Evolutionary conservation across 2,888 invertebrate genomes (phyloP), one percentile per base, ranked within the genome.

Genomic region (Halictus quadricinctus): DNA sequence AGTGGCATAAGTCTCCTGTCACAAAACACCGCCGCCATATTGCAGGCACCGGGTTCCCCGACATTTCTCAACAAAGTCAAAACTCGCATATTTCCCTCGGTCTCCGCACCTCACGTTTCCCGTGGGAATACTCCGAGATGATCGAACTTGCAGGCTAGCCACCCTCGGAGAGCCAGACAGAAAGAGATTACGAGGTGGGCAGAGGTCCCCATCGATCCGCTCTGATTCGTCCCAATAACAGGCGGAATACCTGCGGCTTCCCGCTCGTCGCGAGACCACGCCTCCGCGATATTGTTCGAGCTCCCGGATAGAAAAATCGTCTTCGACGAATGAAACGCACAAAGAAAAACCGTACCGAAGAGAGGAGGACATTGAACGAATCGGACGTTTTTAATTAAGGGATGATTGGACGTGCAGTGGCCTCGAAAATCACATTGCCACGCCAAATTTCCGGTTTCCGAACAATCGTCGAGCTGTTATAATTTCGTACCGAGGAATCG

Each of bases 171-270:
- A 60, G 13, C 60, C 29, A 29, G 25, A 60, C 60, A 25, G 60
- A 60, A 36, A 66, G 66, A 66, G 36, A 66, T 66, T 29, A 29
- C 18, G 15, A 18, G 36, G 36, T 66, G 66, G 29, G 36, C 66
- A 66, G 66, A 50, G 29, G n/a, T 76, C 69, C 64, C 54, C 46
- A 46, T 41, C 69, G 69, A 69, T 43, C 36, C 69, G 69, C 69
- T 69, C 69, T 41, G 69, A 69, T 41, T 69, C 41, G 69, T 43
- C 36, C 36, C 69, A 5, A 43, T 21, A 69, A 69, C 69, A 21
- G 21, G 10, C 41, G 66, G 36, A 69, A 69, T 36, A 41, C 21
- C 75, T 64, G 64, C 75, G 64, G 75, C 75, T 76, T 46, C 43
- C 75, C 64, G 75, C 64, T 64, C 64, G 75, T 25, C 60, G 60